Percentiles rank a stretch among this genome's conserved stretches.
These are phyloP conservation scores for Rhipidura dahli DNA, from an alignment of 2,113 vertebrate species.

Conservation along the genomic window DNA sequence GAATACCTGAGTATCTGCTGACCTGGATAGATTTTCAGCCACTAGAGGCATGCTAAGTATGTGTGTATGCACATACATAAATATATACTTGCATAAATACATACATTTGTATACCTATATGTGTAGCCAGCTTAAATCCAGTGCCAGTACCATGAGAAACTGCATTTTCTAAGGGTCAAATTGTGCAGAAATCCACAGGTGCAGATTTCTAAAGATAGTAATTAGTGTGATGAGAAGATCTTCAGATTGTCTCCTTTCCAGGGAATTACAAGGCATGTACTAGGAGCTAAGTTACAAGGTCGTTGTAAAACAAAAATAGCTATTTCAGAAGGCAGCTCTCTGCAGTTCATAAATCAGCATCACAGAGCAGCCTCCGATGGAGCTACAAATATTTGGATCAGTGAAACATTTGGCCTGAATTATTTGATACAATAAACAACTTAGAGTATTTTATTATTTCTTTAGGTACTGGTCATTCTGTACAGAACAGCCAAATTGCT, in stretches of 20 bases:
- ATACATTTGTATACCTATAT: not conserved
- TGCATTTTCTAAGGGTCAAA: not conserved
- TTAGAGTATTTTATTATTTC: not conserved
- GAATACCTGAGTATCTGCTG: not conserved
- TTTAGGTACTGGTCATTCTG: not conserved
- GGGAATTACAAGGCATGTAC: not conserved
- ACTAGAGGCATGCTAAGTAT: not conserved
- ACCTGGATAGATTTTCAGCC: not conserved
- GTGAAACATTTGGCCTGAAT: not conserved
- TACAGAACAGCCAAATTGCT: not conserved
- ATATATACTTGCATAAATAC: not conserved
- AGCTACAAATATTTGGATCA: not conserved
- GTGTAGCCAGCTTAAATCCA: not conserved
- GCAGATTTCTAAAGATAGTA: not conserved
- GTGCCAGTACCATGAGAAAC: not conserved
- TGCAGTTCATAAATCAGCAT: not conserved
- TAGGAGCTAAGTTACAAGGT: not conserved
- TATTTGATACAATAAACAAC: not conserved
- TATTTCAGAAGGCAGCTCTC: not conserved
- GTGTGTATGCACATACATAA: not conserved
- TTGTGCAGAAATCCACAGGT: not conserved
- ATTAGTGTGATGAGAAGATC: not conserved
- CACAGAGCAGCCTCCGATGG: not conserved
- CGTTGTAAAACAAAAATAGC: not conserved
- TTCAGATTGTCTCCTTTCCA: not conserved